Conservation (phyloP, 2,113 vertebrate genomes). For the Poicephalus meyeri region DNA sequence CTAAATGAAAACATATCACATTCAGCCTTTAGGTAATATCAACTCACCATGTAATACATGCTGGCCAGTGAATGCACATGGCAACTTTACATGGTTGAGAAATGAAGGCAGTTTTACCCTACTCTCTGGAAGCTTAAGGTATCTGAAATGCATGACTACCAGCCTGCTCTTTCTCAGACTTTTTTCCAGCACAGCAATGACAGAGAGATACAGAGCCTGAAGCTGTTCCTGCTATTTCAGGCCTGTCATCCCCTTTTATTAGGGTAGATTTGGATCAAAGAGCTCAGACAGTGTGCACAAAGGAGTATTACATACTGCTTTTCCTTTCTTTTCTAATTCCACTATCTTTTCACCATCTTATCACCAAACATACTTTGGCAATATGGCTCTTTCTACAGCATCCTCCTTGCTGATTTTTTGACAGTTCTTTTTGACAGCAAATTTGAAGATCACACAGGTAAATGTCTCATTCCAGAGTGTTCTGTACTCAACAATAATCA, state of each 20-base stretch:
- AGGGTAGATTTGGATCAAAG: background rate
- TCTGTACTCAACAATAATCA: background rate
- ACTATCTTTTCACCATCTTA: background rate
- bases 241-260: background rate
- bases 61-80: fast-evolving
- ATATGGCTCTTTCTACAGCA: background rate
- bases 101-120: background rate
- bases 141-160: background rate
- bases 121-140: background rate
- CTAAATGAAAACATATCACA: background rate
- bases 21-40: background rate
- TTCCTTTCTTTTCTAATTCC: background rate
- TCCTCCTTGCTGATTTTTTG: background rate
- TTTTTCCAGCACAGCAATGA: background rate
- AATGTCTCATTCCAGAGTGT: fast-evolving
- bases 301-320: background rate
- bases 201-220: background rate
- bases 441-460: background rate
- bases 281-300: background rate
- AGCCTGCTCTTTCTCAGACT: background rate
- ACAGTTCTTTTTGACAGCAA: background rate
- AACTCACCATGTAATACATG: background rate
- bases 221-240: background rate
- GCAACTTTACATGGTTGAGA: background rate
- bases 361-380: background rate